phyloP scores from a whole-genome alignment of 2,797 vertebrate genomes.

The Oophaga sylvatica region DNA sequence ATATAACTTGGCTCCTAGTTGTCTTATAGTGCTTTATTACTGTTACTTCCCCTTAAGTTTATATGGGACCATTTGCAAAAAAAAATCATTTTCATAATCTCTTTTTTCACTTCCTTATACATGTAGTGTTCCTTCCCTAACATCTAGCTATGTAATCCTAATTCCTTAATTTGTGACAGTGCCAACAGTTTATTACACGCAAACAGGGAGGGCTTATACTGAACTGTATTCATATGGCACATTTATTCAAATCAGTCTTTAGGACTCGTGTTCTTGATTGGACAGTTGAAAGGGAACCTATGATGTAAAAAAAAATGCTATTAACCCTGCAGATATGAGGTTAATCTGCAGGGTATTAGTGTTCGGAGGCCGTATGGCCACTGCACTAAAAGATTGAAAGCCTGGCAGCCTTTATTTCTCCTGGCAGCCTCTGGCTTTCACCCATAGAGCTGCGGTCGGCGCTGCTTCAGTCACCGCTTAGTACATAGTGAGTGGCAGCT shows the following conservation, averaged over 20 bases:
- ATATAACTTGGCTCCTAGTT: not conserved
- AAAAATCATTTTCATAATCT: not conserved
- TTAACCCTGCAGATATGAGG: too few species aligned
- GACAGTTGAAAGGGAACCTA: too few species aligned
- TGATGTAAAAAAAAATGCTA: too few species aligned
- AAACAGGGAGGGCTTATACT: not conserved
- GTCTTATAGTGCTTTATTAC: not conserved
- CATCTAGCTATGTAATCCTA: not conserved
- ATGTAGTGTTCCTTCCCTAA: not conserved
- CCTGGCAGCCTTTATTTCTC: too few species aligned
- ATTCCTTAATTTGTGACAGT: not conserved
- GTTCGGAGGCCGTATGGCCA: too few species aligned
- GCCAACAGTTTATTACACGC: not conserved
- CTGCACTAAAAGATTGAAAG: too few species aligned
- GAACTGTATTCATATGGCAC: not conserved
- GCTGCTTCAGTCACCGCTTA: too few species aligned
- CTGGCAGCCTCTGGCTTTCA: too few species aligned
- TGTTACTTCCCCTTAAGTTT: not conserved
- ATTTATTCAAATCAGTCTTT: not conserved
- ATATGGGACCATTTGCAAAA: not conserved
- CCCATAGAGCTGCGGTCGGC: too few species aligned
- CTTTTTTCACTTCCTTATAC: conserved; percentile 8
- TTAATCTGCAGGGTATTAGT: too few species aligned
- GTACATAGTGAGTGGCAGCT: too few species aligned
- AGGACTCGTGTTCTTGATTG: too few species aligned